Evolutionary conservation across 2,888 invertebrate genomes (phyloP).

Genomic region (Epinotia demarniana): DNA sequence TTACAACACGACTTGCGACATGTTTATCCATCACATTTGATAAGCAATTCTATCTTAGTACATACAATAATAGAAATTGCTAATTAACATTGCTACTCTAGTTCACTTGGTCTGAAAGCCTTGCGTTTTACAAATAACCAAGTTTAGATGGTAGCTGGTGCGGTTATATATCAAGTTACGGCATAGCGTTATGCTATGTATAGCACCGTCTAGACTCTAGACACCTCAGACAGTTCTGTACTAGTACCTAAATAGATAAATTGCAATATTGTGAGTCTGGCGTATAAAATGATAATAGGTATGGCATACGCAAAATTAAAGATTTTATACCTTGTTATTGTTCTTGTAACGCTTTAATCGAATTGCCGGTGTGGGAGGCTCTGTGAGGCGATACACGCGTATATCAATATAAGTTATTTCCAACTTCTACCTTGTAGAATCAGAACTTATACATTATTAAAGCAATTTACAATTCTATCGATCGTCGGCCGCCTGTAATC

Average conservation of each 20-base stretch:
- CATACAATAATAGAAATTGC: not conserved
- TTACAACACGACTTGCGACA: conserved; percentile 17
- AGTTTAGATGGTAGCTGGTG: conserved; percentile 21
- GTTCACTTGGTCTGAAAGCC: conserved; percentile 1
- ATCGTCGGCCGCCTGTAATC: conserved; percentile 66
- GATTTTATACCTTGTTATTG: conserved; percentile 67
- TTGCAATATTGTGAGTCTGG: conserved; percentile 49
- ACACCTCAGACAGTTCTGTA: conserved; percentile 43
- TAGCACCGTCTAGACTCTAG: conserved; percentile 42
- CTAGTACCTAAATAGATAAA: conserved; percentile 37
- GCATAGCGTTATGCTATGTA: conserved; percentile 27
- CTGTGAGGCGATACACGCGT: conserved; percentile 22
- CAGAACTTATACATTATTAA: conserved; percentile 63
- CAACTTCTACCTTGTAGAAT: conserved; percentile 49
- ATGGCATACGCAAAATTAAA: conserved; percentile 73
- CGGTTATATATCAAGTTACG: not conserved
- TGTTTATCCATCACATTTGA: conserved; percentile 2
- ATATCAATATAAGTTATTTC: conserved; percentile 26
- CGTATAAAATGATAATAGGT: conserved; percentile 62
- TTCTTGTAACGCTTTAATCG: conserved; percentile 59
- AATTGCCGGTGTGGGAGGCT: conserved; percentile 53
- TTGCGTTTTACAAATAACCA: conserved; percentile 17
- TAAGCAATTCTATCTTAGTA: not conserved
- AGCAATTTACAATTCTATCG: conserved; percentile 78
- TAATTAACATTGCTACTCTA: conserved; percentile 1